These are phyloP conservation scores for Stegodyphus dumicola DNA, from an alignment of 1,140 invertebrate genomes.

Conservation along the genomic window DNA sequence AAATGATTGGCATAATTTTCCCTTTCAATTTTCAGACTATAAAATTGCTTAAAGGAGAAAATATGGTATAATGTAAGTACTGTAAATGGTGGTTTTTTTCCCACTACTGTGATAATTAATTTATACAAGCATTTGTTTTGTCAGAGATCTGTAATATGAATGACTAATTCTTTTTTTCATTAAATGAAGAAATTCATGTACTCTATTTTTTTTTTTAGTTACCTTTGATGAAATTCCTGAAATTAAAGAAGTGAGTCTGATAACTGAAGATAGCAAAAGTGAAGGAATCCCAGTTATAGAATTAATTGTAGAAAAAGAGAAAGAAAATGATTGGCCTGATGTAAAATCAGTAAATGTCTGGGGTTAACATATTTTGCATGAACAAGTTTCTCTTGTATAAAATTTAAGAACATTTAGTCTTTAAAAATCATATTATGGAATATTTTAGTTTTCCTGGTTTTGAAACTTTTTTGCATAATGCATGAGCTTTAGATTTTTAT, in stretches of 20 bases:
- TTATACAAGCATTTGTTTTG: not conserved
- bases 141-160: not conserved
- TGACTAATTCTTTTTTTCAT: not conserved
- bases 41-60: not conserved
- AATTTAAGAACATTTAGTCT: too few relatives aligned
- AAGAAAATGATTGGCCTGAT: slow-evolving; percentile 39
- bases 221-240: slow-evolving; percentile 51
- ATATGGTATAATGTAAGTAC: not conserved
- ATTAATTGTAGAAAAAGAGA: slow-evolving; percentile 36
- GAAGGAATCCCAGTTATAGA: slow-evolving; percentile 40
- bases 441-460: not conserved
- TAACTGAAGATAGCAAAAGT: slow-evolving; percentile 8
- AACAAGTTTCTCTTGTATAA: too few relatives aligned
- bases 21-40: too few relatives aligned
- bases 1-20: too few relatives aligned
- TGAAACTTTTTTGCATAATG: not conserved
- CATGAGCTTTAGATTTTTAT: too few relatives aligned
- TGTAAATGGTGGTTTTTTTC: not conserved
- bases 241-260: slow-evolving; percentile 41
- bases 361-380: too few relatives aligned
- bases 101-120: not conserved
- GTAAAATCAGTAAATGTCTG: too few relatives aligned
- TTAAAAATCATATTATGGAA: too few relatives aligned
- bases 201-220: slow-evolving; percentile 8
- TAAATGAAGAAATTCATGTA: not conserved